A percentile compares a stretch with the other conserved stretches of the same genome.
These are phyloP conservation scores for human (Homo sapiens) DNA, from an alignment of 2,113 vertebrate species.

Conservation along the genomic window DNA sequence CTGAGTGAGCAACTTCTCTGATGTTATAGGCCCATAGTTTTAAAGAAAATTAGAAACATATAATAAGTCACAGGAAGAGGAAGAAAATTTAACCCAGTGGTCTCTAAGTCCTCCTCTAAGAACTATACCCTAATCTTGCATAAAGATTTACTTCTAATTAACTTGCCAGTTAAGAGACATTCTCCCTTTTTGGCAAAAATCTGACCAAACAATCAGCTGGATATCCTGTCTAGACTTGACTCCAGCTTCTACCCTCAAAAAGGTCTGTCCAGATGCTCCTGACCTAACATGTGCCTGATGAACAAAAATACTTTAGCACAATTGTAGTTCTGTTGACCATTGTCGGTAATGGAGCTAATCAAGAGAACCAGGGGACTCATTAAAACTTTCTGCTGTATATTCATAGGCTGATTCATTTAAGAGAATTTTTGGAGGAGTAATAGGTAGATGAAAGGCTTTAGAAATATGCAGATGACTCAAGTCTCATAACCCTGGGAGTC, in stretches of 20 bases:
- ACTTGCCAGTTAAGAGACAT: constrained; percentile 8
- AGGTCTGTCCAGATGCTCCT: not conserved
- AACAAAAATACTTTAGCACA: not conserved
- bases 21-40: not conserved
- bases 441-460: not conserved
- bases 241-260: not conserved
- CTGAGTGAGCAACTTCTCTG: not conserved
- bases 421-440: not conserved
- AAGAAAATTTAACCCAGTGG: constrained; percentile 5
- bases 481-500: not conserved
- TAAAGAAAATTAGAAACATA: not conserved
- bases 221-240: constrained; percentile 60
- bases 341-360: not conserved
- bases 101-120: not conserved
- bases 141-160: constrained; percentile 44
- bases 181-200: constrained; percentile 27
- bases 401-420: not conserved
- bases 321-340: not conserved
- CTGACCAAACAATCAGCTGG: not conserved
- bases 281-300: not conserved
- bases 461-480: not conserved
- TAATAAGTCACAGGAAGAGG: not conserved
- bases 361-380: not conserved
- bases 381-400: not conserved
- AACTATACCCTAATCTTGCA: not conserved